phyloP scores from a whole-genome alignment of 2,113 vertebrate species.

The Orientallactaga bullata region DNA sequence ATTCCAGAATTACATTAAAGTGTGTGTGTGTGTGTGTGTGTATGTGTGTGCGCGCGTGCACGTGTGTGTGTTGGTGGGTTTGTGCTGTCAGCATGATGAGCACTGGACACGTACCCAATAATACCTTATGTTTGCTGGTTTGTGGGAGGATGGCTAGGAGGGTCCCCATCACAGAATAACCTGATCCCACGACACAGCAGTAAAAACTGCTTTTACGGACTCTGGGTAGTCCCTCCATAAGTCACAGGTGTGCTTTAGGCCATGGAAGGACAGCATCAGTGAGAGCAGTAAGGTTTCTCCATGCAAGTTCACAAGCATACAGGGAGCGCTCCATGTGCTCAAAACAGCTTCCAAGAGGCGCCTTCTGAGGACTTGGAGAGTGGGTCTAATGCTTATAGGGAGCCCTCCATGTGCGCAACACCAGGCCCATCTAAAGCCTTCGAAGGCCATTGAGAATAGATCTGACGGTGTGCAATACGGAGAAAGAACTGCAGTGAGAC shows the following conservation, averaged over 20 bases:
- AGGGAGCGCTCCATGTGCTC: background rate
- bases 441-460: background rate
- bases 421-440: background rate
- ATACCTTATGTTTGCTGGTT: background rate
- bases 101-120: background rate
- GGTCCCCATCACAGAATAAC: background rate
- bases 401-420: background rate
- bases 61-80: background rate
- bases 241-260: background rate
- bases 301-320: background rate
- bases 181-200: background rate
- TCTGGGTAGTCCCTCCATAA: background rate
- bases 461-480: background rate
- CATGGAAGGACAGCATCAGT: background rate
- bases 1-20: background rate
- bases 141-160: background rate
- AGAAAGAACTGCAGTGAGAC: background rate
- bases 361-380: background rate
- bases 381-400: background rate
- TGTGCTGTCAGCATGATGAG: background rate
- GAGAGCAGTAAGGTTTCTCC: background rate
- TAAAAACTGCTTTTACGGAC: background rate
- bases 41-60: no score
- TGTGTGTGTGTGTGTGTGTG: background rate
- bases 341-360: background rate